Evolutionary conservation across 1,140 invertebrate species (phyloP), one percentile per base, ranked within the genome.

Genomic region (Apis dorsata): DNA sequence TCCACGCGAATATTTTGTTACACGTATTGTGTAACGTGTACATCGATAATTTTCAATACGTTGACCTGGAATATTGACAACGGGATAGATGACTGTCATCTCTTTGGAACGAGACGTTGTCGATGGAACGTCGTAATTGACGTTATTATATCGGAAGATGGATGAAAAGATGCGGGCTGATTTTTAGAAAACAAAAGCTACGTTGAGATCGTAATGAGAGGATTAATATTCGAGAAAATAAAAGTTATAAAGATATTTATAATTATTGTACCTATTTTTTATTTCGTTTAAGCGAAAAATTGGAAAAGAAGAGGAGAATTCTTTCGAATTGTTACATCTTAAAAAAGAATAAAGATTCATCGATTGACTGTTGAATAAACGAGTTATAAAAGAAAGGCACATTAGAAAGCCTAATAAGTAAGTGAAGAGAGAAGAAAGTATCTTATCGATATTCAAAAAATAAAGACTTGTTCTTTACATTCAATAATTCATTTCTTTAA

Each of bases 1-100:
- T 12, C 9, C 44, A 21, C 19, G 24, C 24, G 19, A 49, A 21
- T 21, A 10, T 12, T 17, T 75, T 44, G 60, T 51, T 65, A 34
- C 34, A 34, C 49, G 34, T 51, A 24, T 28, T 51, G 74, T 76
- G 49, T 49, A 65, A 28, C 62, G 75, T 55, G 28, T 34, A 34
- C 5, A 34, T 49, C 62, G 34, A 55, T 62, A 34, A 68, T 66
- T 77, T 74, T 74, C 72, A 17, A 44, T 74, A 49, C 57, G 49
- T 17, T 24, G 7, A 17, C 34, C 17, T 21, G 13, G 34, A 7
- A 9, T 24, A 49, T 24, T 49, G 57, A 60, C 24, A 59, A 13
- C 59, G n/a, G 57, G 34, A 21, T 15, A 60, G 28, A 60, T 24
- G 72, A 74, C n/a, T 60, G 57, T 60, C 57, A 44, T 74, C 34